Evolutionary conservation across 2,888 invertebrate genomes (phyloP).

Genomic region (Hydrotaea diabolus): DNA sequence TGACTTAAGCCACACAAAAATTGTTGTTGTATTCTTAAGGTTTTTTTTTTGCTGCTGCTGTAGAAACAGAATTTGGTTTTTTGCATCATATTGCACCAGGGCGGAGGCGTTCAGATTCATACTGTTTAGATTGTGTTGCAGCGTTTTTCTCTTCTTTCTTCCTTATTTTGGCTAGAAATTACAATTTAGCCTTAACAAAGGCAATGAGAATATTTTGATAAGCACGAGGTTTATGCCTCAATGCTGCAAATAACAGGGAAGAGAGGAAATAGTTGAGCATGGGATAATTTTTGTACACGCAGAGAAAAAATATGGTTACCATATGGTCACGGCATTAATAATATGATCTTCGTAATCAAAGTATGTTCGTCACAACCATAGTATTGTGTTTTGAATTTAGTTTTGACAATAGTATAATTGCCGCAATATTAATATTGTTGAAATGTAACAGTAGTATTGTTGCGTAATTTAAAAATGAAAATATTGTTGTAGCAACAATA

Average conservation of each 20-base stretch:
- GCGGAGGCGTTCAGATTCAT: conserved; percentile 63
- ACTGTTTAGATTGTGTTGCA: conserved; percentile 48
- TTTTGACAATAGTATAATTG: no score
- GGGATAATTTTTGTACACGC: conserved; percentile 7
- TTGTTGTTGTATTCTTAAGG: conserved; percentile 41
- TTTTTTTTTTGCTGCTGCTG: conserved; percentile 13
- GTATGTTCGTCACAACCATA: no score
- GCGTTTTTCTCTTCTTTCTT: conserved; percentile 12
- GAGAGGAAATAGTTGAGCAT: neutral
- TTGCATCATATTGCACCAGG: conserved; percentile 57
- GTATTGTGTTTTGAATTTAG: no score
- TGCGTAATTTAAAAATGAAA: no score
- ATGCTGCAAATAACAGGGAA: neutral
- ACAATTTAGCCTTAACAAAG: conserved; percentile 56
- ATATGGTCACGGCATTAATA: no score
- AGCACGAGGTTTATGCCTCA: conserved; percentile 60
- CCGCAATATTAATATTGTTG: no score
- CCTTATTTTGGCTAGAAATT: conserved; percentile 24
- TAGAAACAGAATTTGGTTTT: neutral
- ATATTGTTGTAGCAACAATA: no score
- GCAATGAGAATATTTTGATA: conserved; percentile 60
- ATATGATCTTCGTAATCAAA: no score
- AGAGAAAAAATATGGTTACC: neutral
- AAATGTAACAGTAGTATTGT: no score
- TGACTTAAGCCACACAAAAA: conserved; percentile 49